Evolutionary conservation across 2,797 vertebrate genomes (phyloP), one percentile per base, ranked within the genome.

Genomic region (Artibeus lituratus): DNA sequence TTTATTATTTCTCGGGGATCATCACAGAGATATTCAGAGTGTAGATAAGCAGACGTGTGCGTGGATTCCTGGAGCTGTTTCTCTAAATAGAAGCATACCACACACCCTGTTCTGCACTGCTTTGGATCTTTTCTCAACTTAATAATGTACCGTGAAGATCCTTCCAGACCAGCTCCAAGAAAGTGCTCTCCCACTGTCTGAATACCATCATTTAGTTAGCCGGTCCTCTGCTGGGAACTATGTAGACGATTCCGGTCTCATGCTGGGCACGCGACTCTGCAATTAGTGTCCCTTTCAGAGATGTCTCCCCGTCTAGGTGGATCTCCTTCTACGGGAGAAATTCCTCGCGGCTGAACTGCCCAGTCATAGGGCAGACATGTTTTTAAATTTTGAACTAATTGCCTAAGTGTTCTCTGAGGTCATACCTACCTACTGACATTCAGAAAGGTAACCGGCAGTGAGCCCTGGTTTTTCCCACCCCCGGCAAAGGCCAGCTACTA

Each of bases 151-250:
- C 24, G 90, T 51, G 87, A 72, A 47, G 90, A 90, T 51, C 67
- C 59, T 86, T 96, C 59, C 67, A 70, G 59, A 74, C 37, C 87
- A 24, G 69, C 67, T 22, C 47, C 18, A 7, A 81, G 93, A 94
- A 67, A 95, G 81, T 94, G 78, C 80, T 89, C 87, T 78, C 57
- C 80, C 47, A 4, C 73, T n/a, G 51, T 88, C 67, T 51, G 74
- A 73, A 74, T 51, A 42, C 18, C 39, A 15, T 51, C 14, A 80
- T 53, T 65, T 49, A 42, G 67, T 47, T 55, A 1, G 14, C 67
- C 26, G 29, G 77, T 16, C 44, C 19, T 51, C 89, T 32, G 59
- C 55, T 12, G 85, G 37, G 22, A 29, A 49, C 49, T 44, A 19
- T 7, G 26, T 7, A n/a, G 35, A 35, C 47, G 55, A 49, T 53